These are phyloP conservation scores for Triops cancriformis DNA, from an alignment of 1,140 invertebrate genomes.

Conservation along the genomic window DNA sequence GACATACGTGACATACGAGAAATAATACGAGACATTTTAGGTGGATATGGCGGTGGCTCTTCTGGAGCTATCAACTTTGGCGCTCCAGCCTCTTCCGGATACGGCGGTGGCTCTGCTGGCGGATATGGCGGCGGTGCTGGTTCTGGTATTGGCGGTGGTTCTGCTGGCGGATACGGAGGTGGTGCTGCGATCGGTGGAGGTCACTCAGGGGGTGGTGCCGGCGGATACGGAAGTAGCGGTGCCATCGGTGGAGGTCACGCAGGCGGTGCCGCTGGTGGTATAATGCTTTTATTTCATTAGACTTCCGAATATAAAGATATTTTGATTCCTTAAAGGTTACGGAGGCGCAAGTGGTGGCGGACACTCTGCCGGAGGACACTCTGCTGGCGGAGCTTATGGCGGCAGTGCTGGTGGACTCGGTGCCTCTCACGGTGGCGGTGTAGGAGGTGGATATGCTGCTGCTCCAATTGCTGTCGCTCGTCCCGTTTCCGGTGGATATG, in stretches of 20 bases:
- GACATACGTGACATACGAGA: too few relatives aligned
- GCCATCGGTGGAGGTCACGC: background rate
- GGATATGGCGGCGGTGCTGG: conserved; percentile 18
- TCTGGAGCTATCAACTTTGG: conserved; percentile 24
- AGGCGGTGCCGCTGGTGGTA: conserved; percentile 18
- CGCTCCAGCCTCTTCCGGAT: background rate
- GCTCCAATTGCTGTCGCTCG: background rate
- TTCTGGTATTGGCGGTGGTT: conserved; percentile 26
- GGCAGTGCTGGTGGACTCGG: background rate
- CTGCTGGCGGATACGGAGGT: conserved; percentile 30
- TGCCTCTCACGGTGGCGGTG: background rate
- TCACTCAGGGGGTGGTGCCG: conserved; percentile 22
- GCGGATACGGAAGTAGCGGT: conserved; percentile 25
- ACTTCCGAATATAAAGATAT: background rate
- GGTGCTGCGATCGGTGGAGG: conserved; percentile 29
- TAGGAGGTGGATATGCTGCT: background rate
- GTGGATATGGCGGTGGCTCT: conserved; percentile 30
- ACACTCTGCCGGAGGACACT: background rate
- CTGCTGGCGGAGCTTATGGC: background rate
- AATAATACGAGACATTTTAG: conserved; percentile 6
- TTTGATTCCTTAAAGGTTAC: background rate
- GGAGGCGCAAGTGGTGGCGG: background rate
- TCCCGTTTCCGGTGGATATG: background rate
- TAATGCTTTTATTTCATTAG: background rate
- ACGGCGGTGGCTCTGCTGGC: conserved; percentile 34